Base-by-base conservation (phyloP, 1,140 invertebrate species). In the Drosophila repletoides region DNA sequence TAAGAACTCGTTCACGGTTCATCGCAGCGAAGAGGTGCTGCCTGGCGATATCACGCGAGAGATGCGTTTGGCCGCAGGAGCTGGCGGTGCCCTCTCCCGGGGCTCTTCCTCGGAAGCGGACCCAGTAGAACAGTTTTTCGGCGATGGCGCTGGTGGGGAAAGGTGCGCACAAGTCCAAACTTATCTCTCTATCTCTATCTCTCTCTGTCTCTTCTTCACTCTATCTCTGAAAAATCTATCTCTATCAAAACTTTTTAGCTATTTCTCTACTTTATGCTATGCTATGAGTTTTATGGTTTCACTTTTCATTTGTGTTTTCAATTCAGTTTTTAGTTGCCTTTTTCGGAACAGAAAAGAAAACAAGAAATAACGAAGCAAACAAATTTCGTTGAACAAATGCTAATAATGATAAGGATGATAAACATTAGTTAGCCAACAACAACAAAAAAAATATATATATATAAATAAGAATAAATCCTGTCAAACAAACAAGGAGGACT, bases 1-100 rank as follows among this genome's bases (percentile, higher is more conserved):
- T 88, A 96, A 97, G 93, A 96, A 95, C 91, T 97, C 96, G 80
- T 97, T 98, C 93, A 98, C 96, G 91, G 96, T 98, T 88, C 97
- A 98, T 93, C 95, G 97, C 91, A 97, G 96, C 90, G 97, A 98
- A 92, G 97, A 98, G 91, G 95, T 98, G 83, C 93, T 97, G 79
- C 97, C 97, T 66, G 94, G 94, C 59, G 96, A 83, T 83, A 83
- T 83, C 43, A 77, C 74, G 65, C 79, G 79, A 5, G 97, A 91
- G 60, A 33, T 86, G 67, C 80, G 79, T 43, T 73, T 45, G 21
- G 65, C 33, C 55, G 73, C 65, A 55, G 72, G 52, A 49, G 45
- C 70, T 29, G 70, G 64, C 48, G 56, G 69, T 46, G 43, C 92
- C 26, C 93, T 94, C 68, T 94, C 94, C 72, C 95, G 96, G 88